Evolutionary conservation across 2,113 vertebrate genomes (phyloP).

Genomic region (Ptychochromis oligacanthus): DNA sequence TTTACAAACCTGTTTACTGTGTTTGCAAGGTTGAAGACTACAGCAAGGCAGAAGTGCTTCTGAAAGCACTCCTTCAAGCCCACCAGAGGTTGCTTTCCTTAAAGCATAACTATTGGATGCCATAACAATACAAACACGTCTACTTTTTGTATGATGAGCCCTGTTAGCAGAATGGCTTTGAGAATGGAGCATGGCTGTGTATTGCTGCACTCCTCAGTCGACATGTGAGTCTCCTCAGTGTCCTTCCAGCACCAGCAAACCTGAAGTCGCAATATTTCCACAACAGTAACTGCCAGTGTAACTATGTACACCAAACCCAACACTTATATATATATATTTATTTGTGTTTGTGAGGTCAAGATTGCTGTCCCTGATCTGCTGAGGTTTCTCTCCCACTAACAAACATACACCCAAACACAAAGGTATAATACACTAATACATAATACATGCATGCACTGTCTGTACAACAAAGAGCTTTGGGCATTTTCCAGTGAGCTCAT

Average conservation of each 20-base stretch:
- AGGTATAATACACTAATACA: background rate
- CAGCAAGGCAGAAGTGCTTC: too few relatives aligned
- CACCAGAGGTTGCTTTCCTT: background rate
- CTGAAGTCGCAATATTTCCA: background rate
- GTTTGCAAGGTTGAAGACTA: too few relatives aligned
- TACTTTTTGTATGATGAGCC: background rate
- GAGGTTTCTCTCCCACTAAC: background rate
- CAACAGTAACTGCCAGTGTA: too few relatives aligned
- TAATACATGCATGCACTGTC: background rate
- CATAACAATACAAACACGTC: background rate
- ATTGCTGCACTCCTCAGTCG: background rate
- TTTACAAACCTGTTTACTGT: background rate
- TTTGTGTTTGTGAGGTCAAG: too few relatives aligned
- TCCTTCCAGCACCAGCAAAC: background rate
- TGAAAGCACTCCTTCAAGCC: background rate
- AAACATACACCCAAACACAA: background rate
- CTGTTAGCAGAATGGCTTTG: too few relatives aligned
- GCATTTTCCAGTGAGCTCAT: background rate
- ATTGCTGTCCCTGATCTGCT: too few relatives aligned
- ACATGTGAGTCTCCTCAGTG: background rate
- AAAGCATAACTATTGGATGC: background rate
- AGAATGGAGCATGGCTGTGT: too few relatives aligned
- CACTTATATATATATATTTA: too few relatives aligned
- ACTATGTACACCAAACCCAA: background rate
- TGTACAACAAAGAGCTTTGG: constrained; percentile 1